Base-by-base conservation (phyloP, 2,797 vertebrate genomes). In the Rousettus madagascariensis region DNA sequence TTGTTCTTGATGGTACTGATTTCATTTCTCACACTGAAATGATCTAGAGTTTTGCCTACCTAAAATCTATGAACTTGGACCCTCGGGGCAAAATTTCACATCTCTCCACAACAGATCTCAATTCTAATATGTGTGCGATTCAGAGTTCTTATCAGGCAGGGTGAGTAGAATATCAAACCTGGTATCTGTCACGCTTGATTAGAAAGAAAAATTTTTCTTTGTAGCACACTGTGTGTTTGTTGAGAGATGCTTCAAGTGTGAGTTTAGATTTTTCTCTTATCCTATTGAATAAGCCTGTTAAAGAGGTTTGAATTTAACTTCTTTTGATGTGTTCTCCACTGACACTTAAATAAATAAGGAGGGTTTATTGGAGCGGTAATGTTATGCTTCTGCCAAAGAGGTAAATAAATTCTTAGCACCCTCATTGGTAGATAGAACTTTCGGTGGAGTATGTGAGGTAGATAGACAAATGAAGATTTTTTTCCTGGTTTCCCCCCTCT, bases 181-280 rank as follows among this genome's bases (percentile, higher is more conserved):
- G 38, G 92, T 95, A 90, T 95, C 96, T 96, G 95, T 96, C 95
- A 95, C 49, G 78, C 95, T 95, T 95, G 94, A 95, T 97, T 95
- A 96, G 95, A 95, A 97, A 97, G 90, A 90, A 93, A 97, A 79
- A 57, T 75, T 94, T 92, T 98, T 90, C 93, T 97, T 97, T 96
- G 51, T 96, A 94, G 38, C 38, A 38, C 95, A 95, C 53, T 95
- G 59, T 91, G 79, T 96, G 95, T 97, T 94, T 97, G 96, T 86
- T 94, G 92, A 96, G 95, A 96, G 97, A 95, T 80, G 65, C 95
- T 97, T 97, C 83, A 94, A 94, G 90, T 95, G 90, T 28, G 55
- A 96, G 74, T 95, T 96, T 96, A 91, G 91, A 86, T 86, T 96
- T 88, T 82, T 91, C 92, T 96, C 88, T 83, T 71, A 59, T 71